Percentiles rank a stretch among this genome's conserved stretches.
phyloP scores from a whole-genome alignment of 2,113 vertebrate species.

The Ceyx margarethae region DNA sequence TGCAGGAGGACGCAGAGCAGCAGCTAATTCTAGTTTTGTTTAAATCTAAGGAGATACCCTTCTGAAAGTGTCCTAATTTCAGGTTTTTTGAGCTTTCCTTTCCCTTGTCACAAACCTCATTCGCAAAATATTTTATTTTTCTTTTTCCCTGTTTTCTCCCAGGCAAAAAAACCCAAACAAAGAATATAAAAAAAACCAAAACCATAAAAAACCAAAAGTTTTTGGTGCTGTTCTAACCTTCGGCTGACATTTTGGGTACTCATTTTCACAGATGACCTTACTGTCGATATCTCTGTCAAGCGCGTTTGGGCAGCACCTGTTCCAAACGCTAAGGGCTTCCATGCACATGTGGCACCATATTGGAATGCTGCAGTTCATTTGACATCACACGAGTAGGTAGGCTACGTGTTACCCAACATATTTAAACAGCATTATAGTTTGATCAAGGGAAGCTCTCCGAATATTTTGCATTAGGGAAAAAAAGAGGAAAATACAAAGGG shows the following conservation, averaged over 20 bases:
- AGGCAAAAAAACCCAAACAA: background rate
- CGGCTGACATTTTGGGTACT: conserved; percentile 29
- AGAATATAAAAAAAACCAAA: background rate
- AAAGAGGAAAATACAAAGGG: conserved; percentile 26
- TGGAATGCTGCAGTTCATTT: conserved; percentile 87
- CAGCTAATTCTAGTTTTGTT: background rate
- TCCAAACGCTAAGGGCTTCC: conserved; percentile 76
- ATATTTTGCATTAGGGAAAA: background rate
- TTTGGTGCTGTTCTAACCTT: background rate
- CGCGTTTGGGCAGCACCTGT: conserved; percentile 80
- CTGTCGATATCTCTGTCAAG: conserved; percentile 61
- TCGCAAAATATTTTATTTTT: background rate
- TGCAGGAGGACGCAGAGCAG: background rate
- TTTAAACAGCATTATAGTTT: conserved; percentile 28
- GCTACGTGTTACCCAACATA: conserved; percentile 43
- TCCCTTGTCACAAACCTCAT: background rate
- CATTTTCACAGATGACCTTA: conserved; percentile 70
- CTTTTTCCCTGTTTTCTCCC: fast-evolving
- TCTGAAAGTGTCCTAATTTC: background rate
- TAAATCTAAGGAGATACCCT: background rate
- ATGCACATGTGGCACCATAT: conserved; percentile 87
- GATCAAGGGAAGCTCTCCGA: conserved; percentile 28
- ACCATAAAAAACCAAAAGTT: background rate
- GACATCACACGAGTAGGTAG: conserved; percentile 78
- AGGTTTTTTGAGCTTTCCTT: background rate